Percentiles rank a stretch among this genome's conserved stretches.
Evolutionary conservation across 1,140 invertebrate species (phyloP).

Genomic region (Schmidtea mediterranea): DNA sequence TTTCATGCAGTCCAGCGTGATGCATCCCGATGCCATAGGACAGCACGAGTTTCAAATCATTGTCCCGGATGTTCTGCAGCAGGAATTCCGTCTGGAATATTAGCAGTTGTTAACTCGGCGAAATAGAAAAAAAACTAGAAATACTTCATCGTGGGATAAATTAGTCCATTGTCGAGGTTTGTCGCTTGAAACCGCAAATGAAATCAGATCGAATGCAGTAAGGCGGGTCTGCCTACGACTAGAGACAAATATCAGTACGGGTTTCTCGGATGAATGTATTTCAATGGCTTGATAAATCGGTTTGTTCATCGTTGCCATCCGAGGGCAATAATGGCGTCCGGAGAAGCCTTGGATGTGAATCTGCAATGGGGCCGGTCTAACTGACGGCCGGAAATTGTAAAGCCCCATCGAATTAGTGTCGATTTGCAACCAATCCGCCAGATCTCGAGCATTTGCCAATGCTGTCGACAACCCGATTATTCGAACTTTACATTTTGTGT

Average conservation of each 20-base stretch:
- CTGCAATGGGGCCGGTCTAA: conserved; percentile 79
- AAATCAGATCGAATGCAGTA: conserved; percentile 74
- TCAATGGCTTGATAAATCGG: conserved; percentile 80
- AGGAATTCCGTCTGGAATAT: conserved; percentile 1
- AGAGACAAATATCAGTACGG: conserved; percentile 78
- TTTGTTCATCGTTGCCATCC: conserved; percentile 98
- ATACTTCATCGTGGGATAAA: too few relatives aligned
- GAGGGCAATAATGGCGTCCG: conserved; percentile 87
- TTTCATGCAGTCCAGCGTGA: conserved; percentile 74
- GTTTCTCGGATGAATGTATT: conserved; percentile 61
- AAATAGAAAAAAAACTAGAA: neutral
- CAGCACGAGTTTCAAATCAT: conserved; percentile 67
- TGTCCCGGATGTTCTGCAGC: conserved; percentile 38
- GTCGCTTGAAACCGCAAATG: neutral
- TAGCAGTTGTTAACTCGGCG: neutral
- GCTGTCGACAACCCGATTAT: conserved; percentile 87
- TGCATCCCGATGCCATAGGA: conserved; percentile 93
- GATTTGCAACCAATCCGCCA: conserved; percentile 84
- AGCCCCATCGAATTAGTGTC: conserved; percentile 35
- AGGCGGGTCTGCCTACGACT: conserved; percentile 83
- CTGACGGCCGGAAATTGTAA: conserved; percentile 87
- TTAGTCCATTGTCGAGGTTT: too few relatives aligned
- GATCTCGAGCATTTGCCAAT: conserved; percentile 74
- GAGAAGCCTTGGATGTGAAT: conserved; percentile 74
- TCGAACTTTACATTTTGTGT: conserved; percentile 44